Conservation (phyloP, 2,888 invertebrate genomes). For the Calliopum simillimum region DNA sequence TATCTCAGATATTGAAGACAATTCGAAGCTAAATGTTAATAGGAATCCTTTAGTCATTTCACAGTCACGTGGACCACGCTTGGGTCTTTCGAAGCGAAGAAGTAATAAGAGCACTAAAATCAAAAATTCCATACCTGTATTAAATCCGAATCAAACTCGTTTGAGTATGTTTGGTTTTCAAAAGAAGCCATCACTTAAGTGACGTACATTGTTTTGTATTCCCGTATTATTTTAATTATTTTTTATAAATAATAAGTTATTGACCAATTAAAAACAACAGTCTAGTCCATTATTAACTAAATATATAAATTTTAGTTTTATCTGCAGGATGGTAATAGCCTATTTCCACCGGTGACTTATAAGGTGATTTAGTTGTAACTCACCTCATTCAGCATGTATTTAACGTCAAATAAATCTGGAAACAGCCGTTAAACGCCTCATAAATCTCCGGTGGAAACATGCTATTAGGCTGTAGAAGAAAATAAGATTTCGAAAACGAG, state of each 20-base stretch:
- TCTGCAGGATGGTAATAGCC: no score
- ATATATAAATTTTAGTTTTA: no score
- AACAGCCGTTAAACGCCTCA: no score
- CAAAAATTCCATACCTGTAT: slow-evolving; percentile 28
- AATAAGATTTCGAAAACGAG: no score
- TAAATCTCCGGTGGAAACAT: no score
- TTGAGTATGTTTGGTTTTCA: slow-evolving; percentile 77
- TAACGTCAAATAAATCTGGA: no score
- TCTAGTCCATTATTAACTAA: no score
- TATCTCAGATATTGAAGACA: slow-evolving; percentile 44
- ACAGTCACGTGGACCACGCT: slow-evolving; percentile 41
- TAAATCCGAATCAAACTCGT: slow-evolving; percentile 69
- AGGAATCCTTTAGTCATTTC: slow-evolving; percentile 26
- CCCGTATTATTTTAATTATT: slow-evolving; percentile 2
- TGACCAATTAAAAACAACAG: slow-evolving; percentile 40
- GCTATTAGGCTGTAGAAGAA: no score
- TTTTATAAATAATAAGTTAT: slow-evolving; percentile 31
- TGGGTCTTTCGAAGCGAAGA: slow-evolving; percentile 52
- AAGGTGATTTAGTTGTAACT: no score
- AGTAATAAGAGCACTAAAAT: slow-evolving; percentile 32
- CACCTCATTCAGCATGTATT: no score
- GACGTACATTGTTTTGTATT: slow-evolving; percentile 35
- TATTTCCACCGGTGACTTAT: no score
- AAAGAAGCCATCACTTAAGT: slow-evolving; percentile 69
- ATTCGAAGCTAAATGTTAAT: neutral